These are phyloP conservation scores for Netelia virgata DNA, from an alignment of 2,888 invertebrate species.

Conservation along the genomic window DNA sequence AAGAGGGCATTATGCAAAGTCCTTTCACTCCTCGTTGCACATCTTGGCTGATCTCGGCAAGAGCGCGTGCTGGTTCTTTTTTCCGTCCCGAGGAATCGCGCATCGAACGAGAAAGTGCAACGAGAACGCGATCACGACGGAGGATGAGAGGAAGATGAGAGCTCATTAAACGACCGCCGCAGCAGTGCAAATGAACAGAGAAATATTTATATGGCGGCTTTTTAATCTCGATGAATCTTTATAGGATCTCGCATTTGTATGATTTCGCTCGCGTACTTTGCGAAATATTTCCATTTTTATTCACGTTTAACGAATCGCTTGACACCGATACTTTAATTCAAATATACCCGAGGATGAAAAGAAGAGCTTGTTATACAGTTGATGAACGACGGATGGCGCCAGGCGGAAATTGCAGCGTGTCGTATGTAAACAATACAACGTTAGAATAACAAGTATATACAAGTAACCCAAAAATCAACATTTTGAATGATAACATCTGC, in stretches of 20 bases:
- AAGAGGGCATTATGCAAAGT: conserved; percentile 65
- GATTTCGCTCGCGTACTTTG: neutral
- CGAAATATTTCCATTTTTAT: neutral
- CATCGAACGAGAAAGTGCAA: conserved; percentile 70
- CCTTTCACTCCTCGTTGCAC: conserved; percentile 70
- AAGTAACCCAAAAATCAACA: too few relatives aligned
- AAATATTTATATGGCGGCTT: conserved; percentile 22
- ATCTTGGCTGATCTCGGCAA: conserved; percentile 44
- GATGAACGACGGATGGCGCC: too few relatives aligned
- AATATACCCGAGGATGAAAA: too few relatives aligned
- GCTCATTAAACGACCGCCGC: conserved; percentile 57
- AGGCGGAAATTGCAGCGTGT: too few relatives aligned
- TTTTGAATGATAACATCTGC: too few relatives aligned
- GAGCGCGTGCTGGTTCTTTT: conserved; percentile 26
- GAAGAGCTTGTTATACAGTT: too few relatives aligned
- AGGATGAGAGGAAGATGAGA: conserved; percentile 45
- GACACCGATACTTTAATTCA: too few relatives aligned
- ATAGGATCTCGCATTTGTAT: conserved; percentile 25
- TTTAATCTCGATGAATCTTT: conserved; percentile 21
- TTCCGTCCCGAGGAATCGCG: conserved; percentile 50
- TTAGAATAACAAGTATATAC: too few relatives aligned
- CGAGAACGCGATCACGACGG: conserved; percentile 62
- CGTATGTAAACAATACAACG: too few relatives aligned
- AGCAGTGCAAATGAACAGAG: conserved; percentile 41
- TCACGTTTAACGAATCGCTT: too few relatives aligned